Evolutionary conservation across 1,140 invertebrate species (phyloP).

Genomic region (Drosophila auraria): DNA sequence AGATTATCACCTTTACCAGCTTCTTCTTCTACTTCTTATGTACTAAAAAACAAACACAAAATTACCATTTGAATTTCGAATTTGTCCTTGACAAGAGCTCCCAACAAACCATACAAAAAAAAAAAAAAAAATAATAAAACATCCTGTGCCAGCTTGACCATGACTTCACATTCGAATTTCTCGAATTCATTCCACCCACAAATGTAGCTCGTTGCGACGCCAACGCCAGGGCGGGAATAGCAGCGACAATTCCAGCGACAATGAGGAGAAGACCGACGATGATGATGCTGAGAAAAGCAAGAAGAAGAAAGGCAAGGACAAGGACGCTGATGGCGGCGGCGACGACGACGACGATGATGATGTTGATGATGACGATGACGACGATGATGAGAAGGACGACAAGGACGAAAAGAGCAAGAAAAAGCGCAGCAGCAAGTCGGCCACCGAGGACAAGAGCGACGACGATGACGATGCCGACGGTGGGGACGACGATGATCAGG

Average conservation of each 20-base stretch:
- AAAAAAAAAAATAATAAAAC: slow-evolving; percentile 20
- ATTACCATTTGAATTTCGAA: slow-evolving; percentile 52
- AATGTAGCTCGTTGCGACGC: slow-evolving; percentile 80
- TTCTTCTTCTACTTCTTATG: slow-evolving; percentile 34
- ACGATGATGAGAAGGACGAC: slow-evolving; percentile 53
- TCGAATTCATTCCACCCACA: slow-evolving; percentile 64
- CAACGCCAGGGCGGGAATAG: slow-evolving; percentile 75
- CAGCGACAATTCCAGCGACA: slow-evolving; percentile 76
- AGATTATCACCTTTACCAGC: slow-evolving; percentile 30
- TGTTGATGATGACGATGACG: slow-evolving; percentile 51
- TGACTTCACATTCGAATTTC: slow-evolving; percentile 71
- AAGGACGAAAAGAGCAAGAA: slow-evolving; percentile 65
- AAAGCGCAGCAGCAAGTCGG: slow-evolving; percentile 63
- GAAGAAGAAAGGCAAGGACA: slow-evolving; percentile 65
- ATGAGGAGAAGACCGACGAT: slow-evolving; percentile 71
- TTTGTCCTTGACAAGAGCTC: slow-evolving; percentile 53
- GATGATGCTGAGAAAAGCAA: slow-evolving; percentile 64
- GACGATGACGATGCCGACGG: slow-evolving; percentile 85
- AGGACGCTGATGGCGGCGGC: slow-evolving; percentile 47
- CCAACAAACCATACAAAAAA: slow-evolving; percentile 15
- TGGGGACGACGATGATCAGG: slow-evolving; percentile 85
- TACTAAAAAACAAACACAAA: slow-evolving; percentile 25
- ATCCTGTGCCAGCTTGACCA: slow-evolving; percentile 24
- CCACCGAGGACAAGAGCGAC: slow-evolving; percentile 80
- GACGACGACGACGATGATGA: slow-evolving; percentile 53